Base-by-base conservation (phyloP, 1,140 invertebrate species). In the Halesus radiatus region DNA sequence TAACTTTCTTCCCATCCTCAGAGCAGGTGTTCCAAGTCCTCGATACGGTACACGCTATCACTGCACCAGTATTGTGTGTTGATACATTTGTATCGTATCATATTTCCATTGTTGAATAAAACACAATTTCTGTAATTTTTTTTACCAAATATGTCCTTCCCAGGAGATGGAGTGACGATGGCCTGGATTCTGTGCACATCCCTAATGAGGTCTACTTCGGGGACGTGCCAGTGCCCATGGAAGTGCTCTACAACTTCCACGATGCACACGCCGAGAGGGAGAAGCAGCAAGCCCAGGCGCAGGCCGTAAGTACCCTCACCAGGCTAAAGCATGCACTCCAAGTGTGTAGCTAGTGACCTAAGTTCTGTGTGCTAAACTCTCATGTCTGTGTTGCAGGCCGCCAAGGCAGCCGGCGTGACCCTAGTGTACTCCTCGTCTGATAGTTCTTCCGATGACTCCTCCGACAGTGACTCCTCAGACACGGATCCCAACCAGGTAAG, bases 181-280 rank as follows among this genome's bases (percentile, higher is more conserved):
- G 88, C 78, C 85, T 89, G 23, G 89, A 90, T 83, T 89, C 89
- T 50, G 87, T 88, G 22, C 88, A 89, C 85, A 90, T 90, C 72
- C 88, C 89, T 45, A 90, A 90, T 85, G 89, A 90, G 81, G 88
- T 90, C 29, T 90, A 89, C 86, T 90, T 90, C 85, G 89, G 89
- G 66, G 89, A 90, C 84, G 88, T 89, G 70, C 88, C 88, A 6
- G 89, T 90, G 52, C 86, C 89, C 5, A 86, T 86, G 81, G 86
- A 88, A 58, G 87, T 90, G 73, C 84, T 90, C 52, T 86, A 86
- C 85, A 90, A 90, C 85, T 90, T 88, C 85, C 88, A 89, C 85
- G 89, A 90, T 85, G 86, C 89, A 7, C 86, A 89, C 82, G 87
- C 88, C 0, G 89, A 90, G 84, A 81, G 87, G 53, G 89, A 90